Base-by-base conservation (phyloP, 2,797 vertebrate species). In the Trematocara caparti region DNA sequence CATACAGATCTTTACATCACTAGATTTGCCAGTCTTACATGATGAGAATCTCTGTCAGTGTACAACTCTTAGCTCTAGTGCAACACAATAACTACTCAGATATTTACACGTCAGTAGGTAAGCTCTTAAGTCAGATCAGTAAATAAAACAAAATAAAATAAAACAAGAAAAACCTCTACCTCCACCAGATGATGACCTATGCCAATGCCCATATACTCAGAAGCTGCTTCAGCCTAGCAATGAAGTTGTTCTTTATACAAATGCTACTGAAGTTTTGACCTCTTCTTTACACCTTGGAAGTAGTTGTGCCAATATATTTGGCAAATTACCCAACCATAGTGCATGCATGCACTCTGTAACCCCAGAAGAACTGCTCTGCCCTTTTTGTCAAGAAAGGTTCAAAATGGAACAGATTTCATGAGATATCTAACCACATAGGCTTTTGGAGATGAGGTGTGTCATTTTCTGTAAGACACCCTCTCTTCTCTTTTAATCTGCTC, bases 381-480 rank as follows among this genome's bases (percentile, higher is more conserved):
- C 32, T 72, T 75, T 83, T 74, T 78, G 80, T 62, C 45, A 40
- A 50, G 47, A 81, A 82, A 78, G 53, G 84, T 78, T 81, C 24
- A 73, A 76, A 53, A 84, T 80, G 32, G 9, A 82, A 79, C 80
- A 83, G 8, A 82, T 90, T 90, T 87, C 48, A 49, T 40, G 77
- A 78, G 50, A 75, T 79, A 89, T 94, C 38, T 73, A 66, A 50
- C 79, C 49, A n/a, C 83, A 86, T 73, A 74, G 57, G 75, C 73
- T 86, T 71, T 78, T 78, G 48, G 72, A 82, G 43, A 88, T 83
- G 80, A 92, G 79, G 81, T 83, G 85, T 90, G 73, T 71, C 80
- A 81, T 85, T 85, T 78, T 87, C 76, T 32, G 15, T 10, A 45
- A 49, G 72, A 73, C 64, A 85, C 30, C 50, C 69, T 78, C 78